A percentile compares a stretch with the other conserved stretches of the same genome.
These are phyloP conservation scores for Agelastica alni DNA, from an alignment of 2,888 invertebrate genomes.

Conservation along the genomic window DNA sequence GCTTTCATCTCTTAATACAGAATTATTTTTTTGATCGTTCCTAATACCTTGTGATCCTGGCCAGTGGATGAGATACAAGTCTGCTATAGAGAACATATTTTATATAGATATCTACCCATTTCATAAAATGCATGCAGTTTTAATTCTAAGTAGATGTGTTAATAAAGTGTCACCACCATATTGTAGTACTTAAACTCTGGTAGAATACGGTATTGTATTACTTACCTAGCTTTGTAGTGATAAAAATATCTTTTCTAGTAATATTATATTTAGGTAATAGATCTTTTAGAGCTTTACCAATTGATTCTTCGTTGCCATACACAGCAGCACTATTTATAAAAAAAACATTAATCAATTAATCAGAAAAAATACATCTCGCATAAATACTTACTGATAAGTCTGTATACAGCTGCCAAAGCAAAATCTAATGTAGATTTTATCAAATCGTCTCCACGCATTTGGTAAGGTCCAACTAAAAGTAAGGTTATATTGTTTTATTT, in stretches of 20 bases:
- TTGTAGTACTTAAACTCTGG: too few relatives aligned
- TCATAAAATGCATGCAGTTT: too few relatives aligned
- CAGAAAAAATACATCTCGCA: background rate
- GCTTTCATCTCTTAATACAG: constrained; percentile 63
- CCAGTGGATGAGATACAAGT: constrained; percentile 83
- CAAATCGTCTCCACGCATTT: constrained; percentile 59
- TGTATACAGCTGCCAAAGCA: constrained; percentile 70
- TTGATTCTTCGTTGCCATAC: constrained; percentile 74
- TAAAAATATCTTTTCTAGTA: constrained; percentile 72
- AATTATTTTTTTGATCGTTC: constrained; percentile 61
- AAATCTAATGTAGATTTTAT: constrained; percentile 58
- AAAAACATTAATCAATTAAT: too few relatives aligned
- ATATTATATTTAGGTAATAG: constrained; percentile 71
- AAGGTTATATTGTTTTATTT: constrained; percentile 18
- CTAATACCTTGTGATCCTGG: constrained; percentile 66
- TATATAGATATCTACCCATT: too few relatives aligned
- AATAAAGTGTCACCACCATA: too few relatives aligned
- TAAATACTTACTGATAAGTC: constrained; percentile 67
- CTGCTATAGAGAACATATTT: too few relatives aligned
- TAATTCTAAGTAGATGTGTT: too few relatives aligned
- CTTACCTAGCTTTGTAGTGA: constrained; percentile 79
- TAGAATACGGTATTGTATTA: too few relatives aligned
- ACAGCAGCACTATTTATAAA: constrained; percentile 74
- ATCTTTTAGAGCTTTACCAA: constrained; percentile 67
- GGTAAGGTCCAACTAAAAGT: constrained; percentile 68